phyloP scores from a whole-genome alignment of 2,888 invertebrate genomes.

The Nomada fabriciana region DNA sequence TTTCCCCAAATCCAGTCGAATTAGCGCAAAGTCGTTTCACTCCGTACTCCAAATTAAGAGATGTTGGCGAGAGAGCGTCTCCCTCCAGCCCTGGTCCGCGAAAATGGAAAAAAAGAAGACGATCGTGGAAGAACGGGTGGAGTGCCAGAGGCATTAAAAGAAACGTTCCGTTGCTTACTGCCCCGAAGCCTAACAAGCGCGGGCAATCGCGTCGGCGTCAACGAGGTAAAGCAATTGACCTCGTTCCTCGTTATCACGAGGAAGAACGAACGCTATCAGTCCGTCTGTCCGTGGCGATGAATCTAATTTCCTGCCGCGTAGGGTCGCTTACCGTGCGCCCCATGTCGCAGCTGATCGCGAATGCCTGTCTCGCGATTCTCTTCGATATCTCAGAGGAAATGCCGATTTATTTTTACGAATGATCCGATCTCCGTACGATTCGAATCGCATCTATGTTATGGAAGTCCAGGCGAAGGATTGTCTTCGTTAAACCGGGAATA shows the following conservation, averaged over 20 bases:
- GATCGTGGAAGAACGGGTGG: too few relatives aligned
- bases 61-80: too few relatives aligned
- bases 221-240: constrained; percentile 62
- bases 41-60: too few relatives aligned
- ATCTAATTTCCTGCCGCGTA: constrained; percentile 57
- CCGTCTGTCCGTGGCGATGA: constrained; percentile 52
- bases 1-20: not conserved
- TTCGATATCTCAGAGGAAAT: not conserved
- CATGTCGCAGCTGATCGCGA: not conserved
- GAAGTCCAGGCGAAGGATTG: too few relatives aligned
- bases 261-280: constrained; percentile 59
- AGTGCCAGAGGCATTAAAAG: not conserved
- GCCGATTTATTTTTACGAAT: not conserved
- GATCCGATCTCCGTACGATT: not conserved
- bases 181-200: constrained; percentile 2
- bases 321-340: not conserved
- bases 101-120: not conserved
- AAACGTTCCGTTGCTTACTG: constrained; percentile 22
- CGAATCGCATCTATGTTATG: too few relatives aligned
- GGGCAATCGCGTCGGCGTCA: constrained; percentile 31
- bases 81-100: too few relatives aligned
- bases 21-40: not conserved
- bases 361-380: not conserved
- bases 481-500: not conserved
- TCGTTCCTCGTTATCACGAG: constrained; percentile 63